Conservation (phyloP, 2,888 invertebrate genomes). For the Cantharis rustica region DNA sequence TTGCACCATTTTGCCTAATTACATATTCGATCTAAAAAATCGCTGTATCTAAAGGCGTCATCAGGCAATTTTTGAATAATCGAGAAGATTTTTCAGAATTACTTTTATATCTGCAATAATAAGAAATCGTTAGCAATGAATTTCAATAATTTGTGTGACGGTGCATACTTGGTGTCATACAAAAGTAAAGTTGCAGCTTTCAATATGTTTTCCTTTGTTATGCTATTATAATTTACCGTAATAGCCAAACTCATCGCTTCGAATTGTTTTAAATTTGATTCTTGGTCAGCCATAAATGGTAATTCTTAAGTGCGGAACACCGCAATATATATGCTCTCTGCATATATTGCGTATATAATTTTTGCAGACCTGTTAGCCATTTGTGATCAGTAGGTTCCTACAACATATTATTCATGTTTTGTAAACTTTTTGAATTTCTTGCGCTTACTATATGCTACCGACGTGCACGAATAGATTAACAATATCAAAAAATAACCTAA, state of each 20-base stretch:
- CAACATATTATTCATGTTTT: too few relatives aligned
- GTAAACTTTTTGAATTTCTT: too few relatives aligned
- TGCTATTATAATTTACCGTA: conserved; percentile 40
- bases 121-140: not conserved
- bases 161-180: conserved; percentile 56
- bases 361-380: too few relatives aligned
- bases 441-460: too few relatives aligned
- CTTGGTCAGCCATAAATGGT: conserved; percentile 49
- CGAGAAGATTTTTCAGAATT: conserved; percentile 58
- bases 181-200: conserved; percentile 47
- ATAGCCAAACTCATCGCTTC: conserved; percentile 58
- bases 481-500: too few relatives aligned
- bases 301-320: conserved; percentile 50
- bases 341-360: too few relatives aligned
- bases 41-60: conserved; percentile 63
- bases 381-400: too few relatives aligned
- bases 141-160: not conserved
- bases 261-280: conserved; percentile 60
- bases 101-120: conserved; percentile 59
- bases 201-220: conserved; percentile 37
- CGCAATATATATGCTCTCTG: conserved; percentile 52
- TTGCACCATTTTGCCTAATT: conserved; percentile 62
- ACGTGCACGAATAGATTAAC: too few relatives aligned
- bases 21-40: conserved; percentile 71
- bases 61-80: conserved; percentile 63